Conservation (phyloP, 2,797 vertebrate genomes). For the Podargus strigoides region DNA sequence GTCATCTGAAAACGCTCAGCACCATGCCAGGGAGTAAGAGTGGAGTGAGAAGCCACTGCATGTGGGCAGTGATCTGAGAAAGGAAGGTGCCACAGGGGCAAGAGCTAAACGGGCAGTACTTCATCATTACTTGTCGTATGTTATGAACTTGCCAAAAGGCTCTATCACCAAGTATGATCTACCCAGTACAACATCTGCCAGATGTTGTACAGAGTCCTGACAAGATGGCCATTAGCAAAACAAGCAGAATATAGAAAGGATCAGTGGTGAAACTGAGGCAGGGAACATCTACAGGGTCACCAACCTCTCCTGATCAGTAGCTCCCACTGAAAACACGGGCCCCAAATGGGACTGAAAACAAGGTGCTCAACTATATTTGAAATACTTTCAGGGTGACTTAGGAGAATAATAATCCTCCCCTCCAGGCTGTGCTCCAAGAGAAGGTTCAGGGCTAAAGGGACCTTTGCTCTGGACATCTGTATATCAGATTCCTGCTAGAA, state of each 20-base stretch:
- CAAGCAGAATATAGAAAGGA: not conserved
- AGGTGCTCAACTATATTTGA: not conserved
- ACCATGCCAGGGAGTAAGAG: accelerated
- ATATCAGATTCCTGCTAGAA: not conserved
- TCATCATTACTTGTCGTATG: not conserved
- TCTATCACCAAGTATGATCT: not conserved
- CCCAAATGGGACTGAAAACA: not conserved
- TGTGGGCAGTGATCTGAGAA: not conserved
- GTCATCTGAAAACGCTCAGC: not conserved
- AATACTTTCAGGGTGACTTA: not conserved
- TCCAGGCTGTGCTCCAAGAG: not conserved
- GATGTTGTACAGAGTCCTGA: not conserved
- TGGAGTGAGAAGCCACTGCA: not conserved
- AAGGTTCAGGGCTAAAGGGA: not conserved
- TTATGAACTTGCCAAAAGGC: not conserved
- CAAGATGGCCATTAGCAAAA: not conserved
- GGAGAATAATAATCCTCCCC: not conserved
- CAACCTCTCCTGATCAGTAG: not conserved
- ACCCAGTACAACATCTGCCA: accelerated
- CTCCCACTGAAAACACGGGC: not conserved
- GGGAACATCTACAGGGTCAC: not conserved
- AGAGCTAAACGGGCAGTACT: not conserved
- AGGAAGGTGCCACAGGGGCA: not conserved
- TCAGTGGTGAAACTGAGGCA: not conserved
- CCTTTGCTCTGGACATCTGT: not conserved